A percentile compares a stretch with the other conserved stretches of the same genome.
Evolutionary conservation across 2,888 invertebrate genomes (phyloP).

Genomic region (Theodoxus fluviatilis): DNA sequence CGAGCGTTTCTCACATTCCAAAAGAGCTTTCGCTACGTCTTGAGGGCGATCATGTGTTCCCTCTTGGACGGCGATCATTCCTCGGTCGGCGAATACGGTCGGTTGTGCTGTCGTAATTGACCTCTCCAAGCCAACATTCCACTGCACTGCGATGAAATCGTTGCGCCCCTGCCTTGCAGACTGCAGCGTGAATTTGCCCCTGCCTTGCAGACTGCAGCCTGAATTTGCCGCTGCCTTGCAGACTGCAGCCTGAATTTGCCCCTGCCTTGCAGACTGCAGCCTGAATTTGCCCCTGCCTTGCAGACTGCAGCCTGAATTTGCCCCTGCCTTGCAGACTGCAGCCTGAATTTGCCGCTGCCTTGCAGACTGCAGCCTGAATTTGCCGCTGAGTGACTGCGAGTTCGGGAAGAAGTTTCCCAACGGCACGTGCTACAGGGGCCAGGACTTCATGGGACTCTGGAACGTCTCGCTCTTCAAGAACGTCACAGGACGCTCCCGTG

Average conservation of each 20-base stretch:
- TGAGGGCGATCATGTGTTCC: too few species aligned
- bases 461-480: conserved; percentile 43
- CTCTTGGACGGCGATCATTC: too few species aligned
- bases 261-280: neutral
- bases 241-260: neutral
- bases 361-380: conserved; percentile 47
- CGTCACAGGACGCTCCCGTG: conserved; percentile 42
- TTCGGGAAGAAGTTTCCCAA: conserved; percentile 34
- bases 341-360: too few species aligned
- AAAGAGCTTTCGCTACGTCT: too few species aligned
- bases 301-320: neutral
- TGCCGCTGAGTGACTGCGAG: conserved; percentile 44
- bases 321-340: neutral
- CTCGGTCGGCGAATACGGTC: too few species aligned
- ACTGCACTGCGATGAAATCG: too few species aligned
- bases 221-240: too few species aligned
- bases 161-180: too few species aligned
- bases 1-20: too few species aligned
- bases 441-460: conserved; percentile 45
- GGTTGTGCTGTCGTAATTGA: too few species aligned
- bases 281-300: neutral
- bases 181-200: neutral
- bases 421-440: conserved; percentile 46
- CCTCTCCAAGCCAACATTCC: too few species aligned
- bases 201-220: neutral